Conservation (phyloP, 2,797 vertebrate species). For the Sciaenops ocellatus region DNA sequence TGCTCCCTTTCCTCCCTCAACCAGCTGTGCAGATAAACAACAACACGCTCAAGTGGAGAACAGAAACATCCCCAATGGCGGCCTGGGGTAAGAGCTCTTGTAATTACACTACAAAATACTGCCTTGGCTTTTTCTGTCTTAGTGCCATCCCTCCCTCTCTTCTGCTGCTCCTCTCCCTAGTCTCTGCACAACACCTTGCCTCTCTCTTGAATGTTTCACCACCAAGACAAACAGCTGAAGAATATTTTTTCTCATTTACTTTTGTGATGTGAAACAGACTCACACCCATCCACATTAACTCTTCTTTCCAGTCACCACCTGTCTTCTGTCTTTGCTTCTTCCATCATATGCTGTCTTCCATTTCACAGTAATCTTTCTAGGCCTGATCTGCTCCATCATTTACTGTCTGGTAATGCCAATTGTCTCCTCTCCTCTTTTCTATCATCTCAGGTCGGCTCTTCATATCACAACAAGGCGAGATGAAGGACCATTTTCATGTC, state of each 20-base stretch:
- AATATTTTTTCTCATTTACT: constrained; percentile 15
- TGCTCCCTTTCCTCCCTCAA: constrained; percentile 34
- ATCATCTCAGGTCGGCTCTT: constrained; percentile 15
- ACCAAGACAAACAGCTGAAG: constrained; percentile 32
- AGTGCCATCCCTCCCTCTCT: constrained; percentile 19
- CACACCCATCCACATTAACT: background rate
- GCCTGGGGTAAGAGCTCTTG: constrained; percentile 59
- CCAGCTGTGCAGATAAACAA: constrained; percentile 76
- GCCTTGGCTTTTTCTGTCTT: constrained; percentile 36
- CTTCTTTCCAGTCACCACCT: constrained; percentile 11
- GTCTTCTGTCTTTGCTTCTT: background rate
- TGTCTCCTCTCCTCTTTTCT: constrained; percentile 13
- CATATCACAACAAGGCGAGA: constrained; percentile 2
- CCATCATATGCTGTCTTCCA: constrained; percentile 2
- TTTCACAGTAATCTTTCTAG: constrained; percentile 14
- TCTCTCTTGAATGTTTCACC: constrained; percentile 56
- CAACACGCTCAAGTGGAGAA: constrained; percentile 66
- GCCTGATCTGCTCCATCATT: constrained; percentile 25
- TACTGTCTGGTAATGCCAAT: constrained; percentile 30
- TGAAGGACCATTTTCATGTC: constrained; percentile 19
- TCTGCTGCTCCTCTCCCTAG: constrained; percentile 24
- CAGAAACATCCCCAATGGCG: constrained; percentile 66
- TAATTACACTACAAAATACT: constrained; percentile 74
- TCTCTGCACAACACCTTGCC: constrained; percentile 23
- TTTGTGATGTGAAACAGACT: constrained; percentile 29